Evolutionary conservation across 2,888 invertebrate species (phyloP).

Genomic region (Dimorphilus gyrociliatus): DNA sequence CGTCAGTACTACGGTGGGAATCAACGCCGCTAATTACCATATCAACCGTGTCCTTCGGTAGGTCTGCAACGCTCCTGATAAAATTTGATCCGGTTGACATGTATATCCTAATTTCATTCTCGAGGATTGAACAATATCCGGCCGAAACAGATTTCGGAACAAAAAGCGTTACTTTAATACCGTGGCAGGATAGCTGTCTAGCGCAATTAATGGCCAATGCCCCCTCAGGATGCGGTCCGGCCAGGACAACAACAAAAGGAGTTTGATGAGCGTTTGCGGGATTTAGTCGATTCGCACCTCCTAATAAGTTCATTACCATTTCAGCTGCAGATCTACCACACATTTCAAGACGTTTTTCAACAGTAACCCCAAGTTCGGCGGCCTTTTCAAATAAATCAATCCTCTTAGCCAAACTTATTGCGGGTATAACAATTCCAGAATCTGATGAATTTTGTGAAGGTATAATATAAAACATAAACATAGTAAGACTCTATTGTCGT

Average conservation of each 20-base stretch:
- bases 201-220: conserved; percentile 53
- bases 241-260: conserved; percentile 60
- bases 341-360: conserved; percentile 53
- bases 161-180: conserved; percentile 52
- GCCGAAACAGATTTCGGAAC: conserved; percentile 35
- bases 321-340: conserved; percentile 68
- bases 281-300: conserved; percentile 64
- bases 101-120: conserved; percentile 3
- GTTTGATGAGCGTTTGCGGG: conserved; percentile 73
- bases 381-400: conserved; percentile 52
- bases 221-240: conserved; percentile 48
- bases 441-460: too few relatives aligned
- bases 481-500: too few relatives aligned
- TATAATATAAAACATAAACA: too few relatives aligned
- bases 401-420: conserved; percentile 51
- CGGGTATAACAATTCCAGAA: conserved; percentile 62
- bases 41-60: conserved; percentile 12
- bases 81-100: background rate
- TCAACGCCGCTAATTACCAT: conserved; percentile 35
- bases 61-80: conserved; percentile 7
- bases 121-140: conserved; percentile 8
- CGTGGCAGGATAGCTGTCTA: conserved; percentile 64
- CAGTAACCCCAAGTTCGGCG: conserved; percentile 50
- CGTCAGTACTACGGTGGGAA: conserved; percentile 15
- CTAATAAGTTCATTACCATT: conserved; percentile 62